These are phyloP conservation scores for Gryllus longicercus DNA, from an alignment of 2,888 invertebrate genomes.

Conservation along the genomic window DNA sequence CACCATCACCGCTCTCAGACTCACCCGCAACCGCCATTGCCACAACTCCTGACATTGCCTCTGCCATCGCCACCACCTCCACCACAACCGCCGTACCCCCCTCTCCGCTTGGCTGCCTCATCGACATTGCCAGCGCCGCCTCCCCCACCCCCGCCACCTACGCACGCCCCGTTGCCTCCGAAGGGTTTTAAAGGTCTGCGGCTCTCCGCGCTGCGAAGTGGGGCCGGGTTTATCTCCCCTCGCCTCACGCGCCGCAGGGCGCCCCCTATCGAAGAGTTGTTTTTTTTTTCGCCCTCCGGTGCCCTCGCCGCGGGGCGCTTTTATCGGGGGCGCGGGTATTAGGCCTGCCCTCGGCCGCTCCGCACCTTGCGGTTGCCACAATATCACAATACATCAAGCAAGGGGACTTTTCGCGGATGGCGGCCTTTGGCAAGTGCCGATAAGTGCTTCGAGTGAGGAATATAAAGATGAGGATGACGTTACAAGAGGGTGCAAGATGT, in stretches of 20 bases:
- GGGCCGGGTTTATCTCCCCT: not conserved
- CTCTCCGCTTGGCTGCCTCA: no score
- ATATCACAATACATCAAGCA: not conserved
- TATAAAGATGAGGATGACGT: not conserved
- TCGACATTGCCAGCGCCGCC: no score
- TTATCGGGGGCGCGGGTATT: constrained; percentile 6
- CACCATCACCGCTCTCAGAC: no score
- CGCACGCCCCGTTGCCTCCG: not conserved
- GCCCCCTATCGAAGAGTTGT: not conserved
- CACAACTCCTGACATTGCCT: no score
- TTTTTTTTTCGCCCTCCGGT: not conserved
- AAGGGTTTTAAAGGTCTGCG: not conserved
- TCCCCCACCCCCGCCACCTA: no score
- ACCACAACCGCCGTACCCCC: no score
- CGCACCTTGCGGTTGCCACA: not conserved
- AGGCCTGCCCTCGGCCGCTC: constrained; percentile 11
- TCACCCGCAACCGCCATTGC: no score
- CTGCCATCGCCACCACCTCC: no score
- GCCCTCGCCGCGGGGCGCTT: not conserved
- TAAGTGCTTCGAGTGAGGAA: not conserved
- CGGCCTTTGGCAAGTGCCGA: constrained; percentile 9
- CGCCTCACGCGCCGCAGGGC: not conserved
- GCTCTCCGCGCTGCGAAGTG: no score
- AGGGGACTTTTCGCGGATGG: not conserved
- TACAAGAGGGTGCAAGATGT: not conserved